Evolutionary conservation across 2,797 vertebrate species (phyloP), one percentile per base, ranked within the genome.

Genomic region (Anabacerthia variegaticeps): DNA sequence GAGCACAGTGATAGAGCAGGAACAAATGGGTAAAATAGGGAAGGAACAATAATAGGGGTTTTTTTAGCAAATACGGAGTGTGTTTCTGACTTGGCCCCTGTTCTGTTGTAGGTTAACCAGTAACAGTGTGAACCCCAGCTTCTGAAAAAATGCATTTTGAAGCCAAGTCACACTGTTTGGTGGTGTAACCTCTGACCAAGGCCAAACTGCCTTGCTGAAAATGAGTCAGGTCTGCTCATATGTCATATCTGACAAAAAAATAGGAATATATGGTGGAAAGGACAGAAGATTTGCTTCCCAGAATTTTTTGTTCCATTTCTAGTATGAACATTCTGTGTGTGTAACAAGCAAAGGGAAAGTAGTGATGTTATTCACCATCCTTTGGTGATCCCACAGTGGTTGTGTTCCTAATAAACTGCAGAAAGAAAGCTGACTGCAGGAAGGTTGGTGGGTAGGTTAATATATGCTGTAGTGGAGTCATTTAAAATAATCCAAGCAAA

Each of bases 401-500:
- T 78, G 58, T 85, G 54, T 83, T 94, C 59, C 61, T 91, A 93
- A 94, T 83, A 93, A 96, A 80, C 67, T 92, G 62, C 73, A 65
- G 84, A 85, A 91, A 54, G 65, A 54, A 76, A 93, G 67, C 81
- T 92, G 90, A 59, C 73, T 89, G 44, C 66, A 48, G 73, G 61
- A 81, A 72, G 65, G 62, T 67, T 95, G 88, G 59, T 93, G 91
- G 65, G 71, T 85, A 49, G 77, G 94, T 92, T 97, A 90, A 93
- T 92, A 69, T 62, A 61, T 62, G 28, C 63, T 85, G 44, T 82
- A 82, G 89, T 55, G 16, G 62, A 96, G 93, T 95, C 79, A 84
- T 94, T 96, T 83, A 91, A 91, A 97, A 90, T 82, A 96, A 93
- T 91, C 69, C 71, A 97, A 96, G 88, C 92, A 87, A 95, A 96